Base-by-base conservation (phyloP, 2,888 invertebrate genomes). In the Eledone cirrhosa region DNA sequence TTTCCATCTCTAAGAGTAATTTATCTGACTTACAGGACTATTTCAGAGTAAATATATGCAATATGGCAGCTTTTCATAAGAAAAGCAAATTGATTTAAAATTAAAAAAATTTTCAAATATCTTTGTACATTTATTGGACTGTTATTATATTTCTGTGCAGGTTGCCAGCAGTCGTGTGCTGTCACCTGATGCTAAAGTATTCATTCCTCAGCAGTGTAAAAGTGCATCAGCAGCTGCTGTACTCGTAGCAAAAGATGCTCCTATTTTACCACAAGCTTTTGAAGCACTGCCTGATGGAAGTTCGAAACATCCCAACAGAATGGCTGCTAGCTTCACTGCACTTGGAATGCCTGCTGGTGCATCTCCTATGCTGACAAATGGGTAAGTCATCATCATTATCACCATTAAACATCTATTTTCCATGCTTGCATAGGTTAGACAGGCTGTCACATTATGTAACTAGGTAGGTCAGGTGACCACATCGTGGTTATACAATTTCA, bases 131-230 rank as follows among this genome's bases (percentile, higher is more conserved):
- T n/a, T n/a, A n/a, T n/a, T n/a, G n/a, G n/a, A n/a, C n/a, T n/a
- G n/a, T n/a, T n/a, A n/a, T n/a, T n/a, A n/a, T n/a, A 2, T 16
- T 29, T 72, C 33, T n/a, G 29, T 72, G 72, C 72, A 72, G 72
- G 72, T 41, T 22, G 72, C 72, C 72, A 72, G 72, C 33, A 72
- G 41, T 31, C 41, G 41, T 33, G 72, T 72, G 72, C 72, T 72
- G 72, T 72, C 72, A 33, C 72, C 72, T 72, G 72, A 72, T 72
- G 72, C 72, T 72, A 41, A 72, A 41, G 72, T 72, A 72, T 72
- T 72, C 72, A 72, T 72, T 72, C 72, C 72, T 31, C 72, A 72
- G 41, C 72, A 72, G 41, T 72, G 41, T 33, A 72, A 72, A 41
- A 41, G 33, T 72, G 72, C 72, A 41, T 29, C 67, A 67, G 11